Percentiles rank a stretch among this genome's conserved stretches.
Evolutionary conservation across 2,888 invertebrate species (phyloP).

Genomic region (Zygaena filipendulae): DNA sequence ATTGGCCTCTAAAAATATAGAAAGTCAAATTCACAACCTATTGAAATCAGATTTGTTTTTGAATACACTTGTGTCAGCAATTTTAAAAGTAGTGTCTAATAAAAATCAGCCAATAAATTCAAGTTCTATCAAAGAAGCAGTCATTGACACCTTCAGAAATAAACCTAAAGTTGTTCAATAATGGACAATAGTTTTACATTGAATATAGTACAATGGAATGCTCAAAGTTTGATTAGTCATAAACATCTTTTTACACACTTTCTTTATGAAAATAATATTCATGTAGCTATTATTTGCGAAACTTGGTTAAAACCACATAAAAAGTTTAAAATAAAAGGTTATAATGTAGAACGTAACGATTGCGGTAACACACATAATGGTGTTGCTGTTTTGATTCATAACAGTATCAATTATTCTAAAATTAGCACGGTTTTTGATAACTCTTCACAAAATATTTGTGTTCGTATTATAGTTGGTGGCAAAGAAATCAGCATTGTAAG

Average conservation of each 20-base stretch:
- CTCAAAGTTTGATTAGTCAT: conserved; percentile 5
- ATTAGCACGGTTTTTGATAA: conserved; percentile 8
- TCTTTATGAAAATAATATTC: no score
- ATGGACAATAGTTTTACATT: conserved; percentile 10
- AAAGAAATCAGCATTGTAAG: no score
- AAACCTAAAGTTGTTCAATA: not conserved
- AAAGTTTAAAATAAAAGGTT: no score
- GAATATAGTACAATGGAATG: conserved; percentile 9
- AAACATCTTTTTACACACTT: no score
- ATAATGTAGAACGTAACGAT: conserved; percentile 7
- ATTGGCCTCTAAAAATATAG: conserved; percentile 4
- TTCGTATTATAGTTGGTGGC: conserved; percentile 2
- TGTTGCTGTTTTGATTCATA: conserved; percentile 12
- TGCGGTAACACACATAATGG: conserved; percentile 12
- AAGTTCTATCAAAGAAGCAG: conserved; percentile 3
- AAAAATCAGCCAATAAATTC: conserved; percentile 5
- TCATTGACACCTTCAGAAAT: no score
- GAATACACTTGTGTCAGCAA: no score
- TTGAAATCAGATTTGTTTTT: no score
- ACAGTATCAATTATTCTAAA: conserved; percentile 6
- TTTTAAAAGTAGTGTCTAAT: no score
- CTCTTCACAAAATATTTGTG: conserved; percentile 12
- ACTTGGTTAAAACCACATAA: no score
- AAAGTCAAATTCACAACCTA: not conserved
- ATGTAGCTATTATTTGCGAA: no score